Evolutionary conservation across 2,113 vertebrate species (phyloP).

Genomic region (Melospiza georgiana): DNA sequence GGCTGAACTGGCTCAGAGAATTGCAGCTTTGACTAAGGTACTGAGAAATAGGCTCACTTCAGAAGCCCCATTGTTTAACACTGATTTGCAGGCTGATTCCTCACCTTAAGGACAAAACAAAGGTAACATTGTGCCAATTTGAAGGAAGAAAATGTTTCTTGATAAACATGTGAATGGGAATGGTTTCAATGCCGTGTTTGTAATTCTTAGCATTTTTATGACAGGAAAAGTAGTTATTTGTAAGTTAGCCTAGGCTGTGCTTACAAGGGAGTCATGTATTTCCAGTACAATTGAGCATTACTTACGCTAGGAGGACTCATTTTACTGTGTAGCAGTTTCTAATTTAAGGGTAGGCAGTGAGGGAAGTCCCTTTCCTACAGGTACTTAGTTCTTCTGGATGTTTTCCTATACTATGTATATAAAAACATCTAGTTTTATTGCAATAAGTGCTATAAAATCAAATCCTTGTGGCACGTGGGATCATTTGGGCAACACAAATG

Average conservation of each 20-base stretch:
- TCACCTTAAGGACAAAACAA: neutral
- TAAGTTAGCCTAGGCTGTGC: neutral
- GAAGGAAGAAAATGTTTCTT: neutral
- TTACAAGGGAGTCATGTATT: neutral
- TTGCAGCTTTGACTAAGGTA: slow-evolving; percentile 98
- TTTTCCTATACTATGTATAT: neutral
- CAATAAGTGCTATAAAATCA: neutral
- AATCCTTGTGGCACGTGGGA: neutral
- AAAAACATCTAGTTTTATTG: neutral
- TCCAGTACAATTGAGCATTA: neutral
- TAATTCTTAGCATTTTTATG: neutral
- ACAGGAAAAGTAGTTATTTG: neutral
- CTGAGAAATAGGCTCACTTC: neutral
- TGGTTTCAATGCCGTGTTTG: neutral
- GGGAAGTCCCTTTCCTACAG: neutral
- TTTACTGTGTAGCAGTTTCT: neutral
- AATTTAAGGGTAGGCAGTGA: neutral
- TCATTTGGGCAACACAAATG: neutral
- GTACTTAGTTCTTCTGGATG: neutral
- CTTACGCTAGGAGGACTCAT: neutral
- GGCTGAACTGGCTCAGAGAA: slow-evolving; percentile 96
- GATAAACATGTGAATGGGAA: neutral
- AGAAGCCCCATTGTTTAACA: neutral
- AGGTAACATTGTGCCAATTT: neutral
- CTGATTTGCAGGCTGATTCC: neutral